Percentiles rank a stretch among this genome's conserved stretches.
These are phyloP conservation scores for Coelinius sp. DNA, from an alignment of 2,888 invertebrate genomes.

Conservation along the genomic window DNA sequence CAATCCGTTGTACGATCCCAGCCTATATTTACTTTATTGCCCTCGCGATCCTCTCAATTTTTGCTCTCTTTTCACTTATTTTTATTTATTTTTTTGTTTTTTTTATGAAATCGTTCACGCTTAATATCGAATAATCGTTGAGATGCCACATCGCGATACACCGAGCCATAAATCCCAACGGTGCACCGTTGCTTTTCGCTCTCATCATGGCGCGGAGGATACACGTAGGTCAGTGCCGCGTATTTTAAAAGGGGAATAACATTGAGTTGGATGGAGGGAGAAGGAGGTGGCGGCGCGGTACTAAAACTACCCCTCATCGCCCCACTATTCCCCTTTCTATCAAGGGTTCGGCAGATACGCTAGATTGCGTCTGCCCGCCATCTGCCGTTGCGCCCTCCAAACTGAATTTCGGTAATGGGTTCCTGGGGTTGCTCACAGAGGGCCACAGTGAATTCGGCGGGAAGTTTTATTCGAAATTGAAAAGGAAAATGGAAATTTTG, in stretches of 20 bases:
- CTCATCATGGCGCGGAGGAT: constrained; percentile 57
- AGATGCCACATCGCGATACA: constrained; percentile 61
- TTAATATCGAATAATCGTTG: constrained; percentile 69
- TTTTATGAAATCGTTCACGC: constrained; percentile 64
- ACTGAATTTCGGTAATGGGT: constrained; percentile 52
- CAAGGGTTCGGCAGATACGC: not conserved
- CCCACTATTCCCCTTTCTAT: constrained; percentile 33
- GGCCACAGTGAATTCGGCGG: constrained; percentile 49
- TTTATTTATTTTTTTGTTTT: constrained; percentile 14
- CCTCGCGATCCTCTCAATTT: constrained; percentile 45
- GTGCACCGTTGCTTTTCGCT: constrained; percentile 39
- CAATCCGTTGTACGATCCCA: constrained; percentile 53
- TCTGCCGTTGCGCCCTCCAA: constrained; percentile 57
- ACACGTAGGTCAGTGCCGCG: constrained; percentile 66
- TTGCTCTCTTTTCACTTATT: constrained; percentile 1
- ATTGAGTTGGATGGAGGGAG: not conserved
- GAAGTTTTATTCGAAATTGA: not conserved
- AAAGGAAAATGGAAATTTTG: too few species aligned
- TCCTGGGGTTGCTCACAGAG: constrained; percentile 58
- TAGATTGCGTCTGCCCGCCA: constrained; percentile 57
- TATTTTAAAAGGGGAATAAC: constrained; percentile 25
- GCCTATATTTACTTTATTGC: constrained; percentile 71
- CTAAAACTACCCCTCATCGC: not conserved
- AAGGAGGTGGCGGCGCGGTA: constrained; percentile 59
- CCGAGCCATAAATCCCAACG: constrained; percentile 34